Base-by-base conservation (phyloP, 2,888 invertebrate species). In the Brachypterus glaber region DNA sequence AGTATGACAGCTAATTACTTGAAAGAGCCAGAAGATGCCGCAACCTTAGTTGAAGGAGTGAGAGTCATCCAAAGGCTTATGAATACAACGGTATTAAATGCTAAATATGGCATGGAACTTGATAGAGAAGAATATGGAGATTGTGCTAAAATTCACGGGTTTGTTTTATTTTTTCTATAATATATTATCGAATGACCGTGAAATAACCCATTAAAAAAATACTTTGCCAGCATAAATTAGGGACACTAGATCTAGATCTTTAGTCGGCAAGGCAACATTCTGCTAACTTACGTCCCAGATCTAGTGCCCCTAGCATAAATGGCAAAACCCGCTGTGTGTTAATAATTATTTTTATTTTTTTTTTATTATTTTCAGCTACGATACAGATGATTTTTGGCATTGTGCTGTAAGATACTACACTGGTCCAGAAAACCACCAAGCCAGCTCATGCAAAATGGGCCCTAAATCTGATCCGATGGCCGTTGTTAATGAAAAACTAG, bases 401-500 rank as follows among this genome's bases (percentile, higher is more conserved):
- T 89, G 88, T 54, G 75, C 82, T 0, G 72, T 82, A 1, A 69
- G 69, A 41, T 72, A 76, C 39, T 71, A 79, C 37, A 86, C 86
- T 0, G 83, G 82, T 0, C 82, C 86, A 0, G 86, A 86, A 63
- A 86, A 87, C 60, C 87, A 87, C 60, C 86, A 86, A 62, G 80
- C 77, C 1, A 86, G 86, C 5, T 80, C 85, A 0, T 83, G 82
- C 58, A 86, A 84, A 70, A 87, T 88, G 84, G 87, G 86, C 0
- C 79, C 84, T 0, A 50, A 59, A 0, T 65, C 65, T 1, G 86
- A 87, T 59, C 76, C 75, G 0, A 69, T 77, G 69, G 80, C 85
- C 0, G 86, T 86, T 0, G 85, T 86, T 0, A 78, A 85, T 59
- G 71, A 77, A 41, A 72, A 76, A 57, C 65, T 86, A 1, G 69